phyloP scores from a whole-genome alignment of 2,797 vertebrate species.

The Siniperca undulata region DNA sequence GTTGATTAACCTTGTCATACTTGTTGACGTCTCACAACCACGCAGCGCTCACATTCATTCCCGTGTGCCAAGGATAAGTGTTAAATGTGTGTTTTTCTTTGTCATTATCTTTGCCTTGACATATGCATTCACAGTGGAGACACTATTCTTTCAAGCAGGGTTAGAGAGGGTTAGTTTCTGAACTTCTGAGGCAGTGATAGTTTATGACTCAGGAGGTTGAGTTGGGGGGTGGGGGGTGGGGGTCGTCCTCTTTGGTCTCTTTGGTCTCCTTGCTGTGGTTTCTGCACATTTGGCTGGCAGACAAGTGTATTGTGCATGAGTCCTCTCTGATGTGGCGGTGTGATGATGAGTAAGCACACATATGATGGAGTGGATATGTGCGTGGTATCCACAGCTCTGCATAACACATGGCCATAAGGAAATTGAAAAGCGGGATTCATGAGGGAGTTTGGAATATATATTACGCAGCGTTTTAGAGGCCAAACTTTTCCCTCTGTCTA shows the following conservation, averaged over 20 bases:
- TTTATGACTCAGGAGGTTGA: conserved; percentile 70
- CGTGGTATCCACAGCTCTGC: conserved; percentile 74
- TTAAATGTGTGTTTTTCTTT: conserved; percentile 72
- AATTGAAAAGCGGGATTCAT: conserved; percentile 51
- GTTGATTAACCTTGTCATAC: conserved; percentile 77
- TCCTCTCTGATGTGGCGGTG: conserved; percentile 76
- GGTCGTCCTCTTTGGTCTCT: conserved; percentile 49
- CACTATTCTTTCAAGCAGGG: conserved; percentile 28
- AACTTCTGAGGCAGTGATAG: conserved; percentile 60
- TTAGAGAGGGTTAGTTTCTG: conserved; percentile 37
- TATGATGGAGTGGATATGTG: conserved; percentile 69
- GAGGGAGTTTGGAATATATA: conserved; percentile 64
- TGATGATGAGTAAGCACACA: conserved; percentile 78
- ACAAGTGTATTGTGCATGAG: conserved; percentile 73
- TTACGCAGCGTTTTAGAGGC: conserved; percentile 69
- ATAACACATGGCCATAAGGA: conserved; percentile 72
- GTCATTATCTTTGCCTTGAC: conserved; percentile 49
- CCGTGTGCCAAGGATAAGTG: conserved; percentile 53
- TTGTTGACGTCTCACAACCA: conserved; percentile 67
- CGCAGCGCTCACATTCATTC: conserved; percentile 29
- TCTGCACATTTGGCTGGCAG: conserved; percentile 78
- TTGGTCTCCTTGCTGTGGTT: conserved; percentile 74
- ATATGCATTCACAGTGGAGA: conserved; percentile 50
- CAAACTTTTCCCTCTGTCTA: conserved; percentile 63
- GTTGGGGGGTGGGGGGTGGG: conserved; percentile 10